Evolutionary conservation across 2,113 vertebrate species (phyloP).

Genomic region (Eubucco bourcierii): DNA sequence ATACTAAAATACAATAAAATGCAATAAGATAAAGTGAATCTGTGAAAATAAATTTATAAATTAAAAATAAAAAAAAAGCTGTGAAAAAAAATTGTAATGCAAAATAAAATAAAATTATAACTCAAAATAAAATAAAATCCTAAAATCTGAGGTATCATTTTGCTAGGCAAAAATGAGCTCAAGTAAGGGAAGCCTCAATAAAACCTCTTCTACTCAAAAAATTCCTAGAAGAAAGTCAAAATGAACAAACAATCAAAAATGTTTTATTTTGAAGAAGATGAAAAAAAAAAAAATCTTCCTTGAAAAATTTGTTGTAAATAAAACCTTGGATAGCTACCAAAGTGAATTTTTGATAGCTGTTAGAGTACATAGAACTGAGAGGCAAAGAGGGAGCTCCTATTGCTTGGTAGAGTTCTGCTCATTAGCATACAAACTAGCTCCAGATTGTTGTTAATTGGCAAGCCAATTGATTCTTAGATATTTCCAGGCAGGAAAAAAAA

Average conservation of each 20-base stretch:
- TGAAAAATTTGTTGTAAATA: neutral
- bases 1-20: too few species aligned
- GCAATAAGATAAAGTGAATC: too few species aligned
- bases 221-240: neutral
- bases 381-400: neutral
- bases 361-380: neutral
- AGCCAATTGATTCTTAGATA: neutral
- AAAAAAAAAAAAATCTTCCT: neutral
- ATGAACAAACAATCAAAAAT: neutral
- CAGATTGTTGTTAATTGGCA: neutral
- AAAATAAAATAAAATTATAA: neutral
- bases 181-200: neutral
- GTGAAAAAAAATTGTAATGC: too few species aligned
- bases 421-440: neutral
- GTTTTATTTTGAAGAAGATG: neutral
- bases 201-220: neutral
- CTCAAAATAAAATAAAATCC: neutral
- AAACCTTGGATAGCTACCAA: neutral
- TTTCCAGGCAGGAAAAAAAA: neutral
- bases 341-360: neutral
- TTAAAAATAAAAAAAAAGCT: too few species aligned
- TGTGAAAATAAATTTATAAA: too few species aligned
- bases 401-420: neutral
- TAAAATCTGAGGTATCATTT: neutral
- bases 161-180: neutral